A percentile compares a stretch with the other conserved stretches of the same genome.
Conservation (phyloP, 2,113 vertebrate genomes). For the Otus sunia region DNA sequence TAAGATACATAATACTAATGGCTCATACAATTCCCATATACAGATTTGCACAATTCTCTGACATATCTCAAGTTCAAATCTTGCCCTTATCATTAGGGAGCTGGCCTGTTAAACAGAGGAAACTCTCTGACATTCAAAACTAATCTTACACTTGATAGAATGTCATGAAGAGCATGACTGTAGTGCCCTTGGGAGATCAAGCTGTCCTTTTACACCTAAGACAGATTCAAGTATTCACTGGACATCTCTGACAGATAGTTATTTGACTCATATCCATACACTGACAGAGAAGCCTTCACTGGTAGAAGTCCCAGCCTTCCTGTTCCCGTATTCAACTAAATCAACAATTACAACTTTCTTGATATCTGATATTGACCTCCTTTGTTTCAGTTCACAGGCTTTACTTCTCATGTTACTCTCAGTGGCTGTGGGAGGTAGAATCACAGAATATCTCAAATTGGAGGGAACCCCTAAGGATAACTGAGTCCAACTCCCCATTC, state of each 20-base stretch:
- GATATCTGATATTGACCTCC: background rate
- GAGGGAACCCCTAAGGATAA: background rate
- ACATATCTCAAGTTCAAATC: background rate
- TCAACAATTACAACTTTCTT: background rate
- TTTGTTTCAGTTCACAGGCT: background rate
- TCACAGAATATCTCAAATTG: background rate
- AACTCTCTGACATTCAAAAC: background rate
- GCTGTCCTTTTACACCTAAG: background rate
- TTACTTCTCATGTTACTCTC: background rate
- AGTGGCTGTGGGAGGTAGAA: background rate
- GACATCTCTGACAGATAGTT: background rate
- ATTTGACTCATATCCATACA: background rate
- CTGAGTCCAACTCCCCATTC: background rate
- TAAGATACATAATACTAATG: background rate
- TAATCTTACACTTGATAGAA: background rate
- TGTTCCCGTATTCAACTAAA: background rate
- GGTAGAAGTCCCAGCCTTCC: background rate
- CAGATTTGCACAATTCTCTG: background rate
- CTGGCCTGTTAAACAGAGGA: background rate
- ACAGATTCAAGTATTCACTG: background rate
- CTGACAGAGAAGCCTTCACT: background rate
- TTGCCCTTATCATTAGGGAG: background rate
- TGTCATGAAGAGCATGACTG: fast-evolving
- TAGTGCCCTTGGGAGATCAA: background rate
- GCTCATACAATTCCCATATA: background rate